These are phyloP conservation scores for Salticus scenicus DNA, from an alignment of 2,888 invertebrate species.

Conservation along the genomic window DNA sequence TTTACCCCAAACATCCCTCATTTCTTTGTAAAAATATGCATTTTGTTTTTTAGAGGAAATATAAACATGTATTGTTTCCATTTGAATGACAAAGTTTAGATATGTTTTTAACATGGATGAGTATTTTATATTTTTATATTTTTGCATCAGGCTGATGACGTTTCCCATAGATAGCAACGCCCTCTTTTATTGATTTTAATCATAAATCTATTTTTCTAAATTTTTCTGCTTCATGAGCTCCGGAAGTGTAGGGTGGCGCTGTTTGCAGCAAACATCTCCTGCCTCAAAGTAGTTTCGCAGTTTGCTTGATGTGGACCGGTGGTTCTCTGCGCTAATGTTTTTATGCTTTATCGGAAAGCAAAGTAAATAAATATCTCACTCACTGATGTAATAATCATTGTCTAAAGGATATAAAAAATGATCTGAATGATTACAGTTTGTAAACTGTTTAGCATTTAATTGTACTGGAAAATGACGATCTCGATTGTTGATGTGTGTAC, in stretches of 20 bases:
- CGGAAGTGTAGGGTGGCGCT: conserved; percentile 49
- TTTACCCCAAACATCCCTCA: too few relatives aligned
- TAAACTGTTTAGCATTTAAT: conserved; percentile 15
- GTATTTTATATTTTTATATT: too few relatives aligned
- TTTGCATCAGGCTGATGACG: too few relatives aligned
- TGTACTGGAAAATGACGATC: conserved; percentile 35
- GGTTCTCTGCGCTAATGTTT: conserved; percentile 24
- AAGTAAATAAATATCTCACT: conserved; percentile 1
- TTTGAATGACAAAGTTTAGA: too few relatives aligned
- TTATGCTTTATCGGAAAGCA: conserved; percentile 18
- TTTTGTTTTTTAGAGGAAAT: too few relatives aligned
- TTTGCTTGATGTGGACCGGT: conserved; percentile 59
- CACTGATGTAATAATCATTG: conserved; percentile 8
- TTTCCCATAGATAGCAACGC: too few relatives aligned
- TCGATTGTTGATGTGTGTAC: conserved; percentile 30
- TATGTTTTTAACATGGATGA: too few relatives aligned
- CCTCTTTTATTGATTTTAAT: too few relatives aligned
- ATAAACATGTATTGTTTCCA: too few relatives aligned
- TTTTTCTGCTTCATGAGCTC: too few relatives aligned
- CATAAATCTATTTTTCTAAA: too few relatives aligned
- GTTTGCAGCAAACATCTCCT: conserved; percentile 17
- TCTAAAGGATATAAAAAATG: background rate
- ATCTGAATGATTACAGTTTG: background rate
- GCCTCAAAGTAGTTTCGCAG: conserved; percentile 56
- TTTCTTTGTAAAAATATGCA: too few relatives aligned